Conservation (phyloP, 1,140 invertebrate species). For the Pectinophora gossypiella region DNA sequence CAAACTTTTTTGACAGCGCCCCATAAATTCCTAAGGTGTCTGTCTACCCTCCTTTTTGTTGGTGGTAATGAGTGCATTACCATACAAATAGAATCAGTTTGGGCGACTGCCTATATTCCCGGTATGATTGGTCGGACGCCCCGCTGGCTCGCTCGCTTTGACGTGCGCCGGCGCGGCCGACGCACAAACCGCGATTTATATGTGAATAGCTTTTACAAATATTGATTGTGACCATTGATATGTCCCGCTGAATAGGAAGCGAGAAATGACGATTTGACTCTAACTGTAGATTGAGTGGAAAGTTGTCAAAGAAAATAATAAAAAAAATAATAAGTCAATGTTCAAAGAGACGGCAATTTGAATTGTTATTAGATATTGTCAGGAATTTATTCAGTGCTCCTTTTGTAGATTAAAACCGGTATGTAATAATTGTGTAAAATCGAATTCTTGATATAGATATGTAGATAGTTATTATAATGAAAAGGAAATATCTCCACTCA, state of each 20-base stretch:
- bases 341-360: too few species aligned
- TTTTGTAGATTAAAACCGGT: background rate
- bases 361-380: too few species aligned
- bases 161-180: constrained; percentile 19
- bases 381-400: too few species aligned
- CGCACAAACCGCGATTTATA: constrained; percentile 29
- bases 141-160: constrained; percentile 54
- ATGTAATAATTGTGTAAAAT: background rate
- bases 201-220: constrained; percentile 40
- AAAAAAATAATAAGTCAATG: too few species aligned
- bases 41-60: constrained; percentile 58
- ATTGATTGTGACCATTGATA: constrained; percentile 27
- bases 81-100: constrained; percentile 67
- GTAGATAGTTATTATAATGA: constrained; percentile 8
- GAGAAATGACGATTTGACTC: too few species aligned
- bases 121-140: constrained; percentile 61
- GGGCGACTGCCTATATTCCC: constrained; percentile 14
- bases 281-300: too few species aligned
- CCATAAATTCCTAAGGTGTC: constrained; percentile 53
- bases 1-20: constrained; percentile 33
- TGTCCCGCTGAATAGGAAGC: too few species aligned
- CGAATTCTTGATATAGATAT: constrained; percentile 16
- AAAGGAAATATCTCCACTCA: background rate
- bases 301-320: too few species aligned
- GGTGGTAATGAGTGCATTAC: constrained; percentile 66